Evolutionary conservation across 2,888 invertebrate genomes (phyloP).

Genomic region (Cryptops parisi): DNA sequence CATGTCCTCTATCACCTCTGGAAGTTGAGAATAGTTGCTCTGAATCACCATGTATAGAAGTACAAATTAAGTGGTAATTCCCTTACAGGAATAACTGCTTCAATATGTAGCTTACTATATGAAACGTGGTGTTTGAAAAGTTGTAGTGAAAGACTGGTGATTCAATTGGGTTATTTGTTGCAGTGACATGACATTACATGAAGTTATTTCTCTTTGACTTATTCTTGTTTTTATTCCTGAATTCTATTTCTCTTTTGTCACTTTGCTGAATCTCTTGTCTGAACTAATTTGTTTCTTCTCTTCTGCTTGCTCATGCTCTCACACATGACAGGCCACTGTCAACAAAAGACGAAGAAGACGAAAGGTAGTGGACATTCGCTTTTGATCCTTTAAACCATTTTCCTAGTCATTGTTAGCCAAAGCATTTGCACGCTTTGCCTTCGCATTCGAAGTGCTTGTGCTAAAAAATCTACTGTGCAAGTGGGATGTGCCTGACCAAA

Average conservation of each 20-base stretch:
- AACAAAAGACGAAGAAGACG: slow-evolving; percentile 4
- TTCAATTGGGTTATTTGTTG: too few species aligned
- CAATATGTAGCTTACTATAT: too few species aligned
- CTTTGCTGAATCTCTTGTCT: neutral
- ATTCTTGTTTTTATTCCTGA: neutral
- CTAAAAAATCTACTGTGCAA: neutral
- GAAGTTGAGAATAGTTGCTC: too few species aligned
- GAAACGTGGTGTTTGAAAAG: too few species aligned
- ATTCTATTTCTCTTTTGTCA: neutral
- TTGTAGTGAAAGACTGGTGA: too few species aligned
- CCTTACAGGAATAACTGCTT: too few species aligned
- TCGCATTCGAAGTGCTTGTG: neutral
- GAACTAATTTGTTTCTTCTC: neutral
- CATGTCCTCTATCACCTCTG: too few species aligned
- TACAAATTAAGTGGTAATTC: too few species aligned
- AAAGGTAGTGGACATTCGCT: slow-evolving; percentile 11
- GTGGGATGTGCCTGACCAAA: neutral
- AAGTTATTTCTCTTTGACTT: neutral
- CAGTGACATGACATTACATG: too few species aligned
- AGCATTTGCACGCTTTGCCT: neutral
- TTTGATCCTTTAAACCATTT: neutral
- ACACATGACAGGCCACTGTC: slow-evolving; percentile 2
- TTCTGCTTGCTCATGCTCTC: neutral
- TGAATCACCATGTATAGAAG: too few species aligned
- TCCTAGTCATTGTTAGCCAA: neutral